Base-by-base conservation (phyloP, 2,797 vertebrate species). In the Takifugu ocellatus region DNA sequence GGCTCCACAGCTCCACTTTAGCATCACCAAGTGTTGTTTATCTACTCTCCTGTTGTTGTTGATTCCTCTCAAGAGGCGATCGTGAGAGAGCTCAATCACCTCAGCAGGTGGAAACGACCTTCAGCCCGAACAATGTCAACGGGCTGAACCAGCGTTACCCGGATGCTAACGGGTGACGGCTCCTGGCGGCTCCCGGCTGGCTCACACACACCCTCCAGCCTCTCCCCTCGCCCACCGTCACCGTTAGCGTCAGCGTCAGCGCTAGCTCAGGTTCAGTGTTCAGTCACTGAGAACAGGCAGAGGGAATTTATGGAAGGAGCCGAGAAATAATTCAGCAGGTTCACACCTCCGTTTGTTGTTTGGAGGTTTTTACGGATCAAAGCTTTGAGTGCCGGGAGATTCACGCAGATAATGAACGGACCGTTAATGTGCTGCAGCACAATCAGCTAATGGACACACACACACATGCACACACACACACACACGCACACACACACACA, bases 351-450 rank as follows among this genome's bases (percentile, higher is more conserved):
- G 68, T 58, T 70, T 74, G 70, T 75, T 80, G 73, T 78, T 72
- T 63, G 51, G 49, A 59, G 60, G 17, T 49, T 57, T 84, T 81
- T 54, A 75, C 58, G 70, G 77, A 80, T 83, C 82, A 83, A 75
- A 83, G 82, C 70, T 72, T 72, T 76, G 77, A 82, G 78, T 72
- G 71, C 63, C 74, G 72, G 66, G 47, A 79, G 60, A 70, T 60
- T 70, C 76, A 71, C 66, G 54, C 71, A n/a, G 72, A 72, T 82
- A 95, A 96, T 94, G 93, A 96, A 95, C 90, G 91, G 92, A 93
- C 92, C 93, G 92, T 92, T 97, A 95, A 96, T 96, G 94, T 93
- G 92, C 92, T 92, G 92, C 91, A 93, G 93, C 92, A 92, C 91
- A 91, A 92, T 36, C 91, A 87, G 91, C 93, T 96, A 95, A 97